These are phyloP conservation scores for Corapipo altera DNA, from an alignment of 2,113 vertebrate genomes.

Conservation along the genomic window DNA sequence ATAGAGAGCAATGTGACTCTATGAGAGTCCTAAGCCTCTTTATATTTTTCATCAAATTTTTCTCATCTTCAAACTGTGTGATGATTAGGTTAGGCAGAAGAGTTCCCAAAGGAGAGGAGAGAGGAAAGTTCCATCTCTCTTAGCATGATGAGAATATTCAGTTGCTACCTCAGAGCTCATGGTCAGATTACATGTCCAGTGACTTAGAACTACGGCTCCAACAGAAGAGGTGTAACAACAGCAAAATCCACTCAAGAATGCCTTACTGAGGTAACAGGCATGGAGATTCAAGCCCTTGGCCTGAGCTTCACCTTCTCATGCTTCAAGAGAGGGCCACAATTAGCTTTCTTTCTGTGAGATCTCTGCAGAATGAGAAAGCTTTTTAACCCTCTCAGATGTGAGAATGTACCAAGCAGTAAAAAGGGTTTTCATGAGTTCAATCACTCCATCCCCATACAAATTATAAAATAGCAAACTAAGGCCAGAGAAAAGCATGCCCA, in stretches of 20 bases:
- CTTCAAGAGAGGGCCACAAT: background rate
- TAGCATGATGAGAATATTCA: background rate
- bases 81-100: background rate
- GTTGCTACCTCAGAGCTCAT: background rate
- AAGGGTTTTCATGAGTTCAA: background rate
- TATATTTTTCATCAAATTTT: background rate
- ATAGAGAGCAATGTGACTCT: background rate
- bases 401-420: background rate
- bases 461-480: background rate
- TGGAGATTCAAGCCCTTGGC: background rate
- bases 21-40: background rate
- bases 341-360: background rate
- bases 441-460: background rate
- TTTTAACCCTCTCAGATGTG: background rate
- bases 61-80: background rate
- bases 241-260: background rate
- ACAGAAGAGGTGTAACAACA: background rate
- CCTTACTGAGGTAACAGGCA: background rate
- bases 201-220: background rate
- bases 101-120: background rate
- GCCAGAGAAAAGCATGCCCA: accelerated
- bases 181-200: background rate
- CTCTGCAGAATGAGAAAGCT: background rate
- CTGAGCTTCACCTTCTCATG: background rate
- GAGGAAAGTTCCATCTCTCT: background rate